These are phyloP conservation scores for Euphysa ruthae DNA, from an alignment of 30 jellyfish, hydroid and myxozoan genomes.

Conservation along the genomic window DNA sequence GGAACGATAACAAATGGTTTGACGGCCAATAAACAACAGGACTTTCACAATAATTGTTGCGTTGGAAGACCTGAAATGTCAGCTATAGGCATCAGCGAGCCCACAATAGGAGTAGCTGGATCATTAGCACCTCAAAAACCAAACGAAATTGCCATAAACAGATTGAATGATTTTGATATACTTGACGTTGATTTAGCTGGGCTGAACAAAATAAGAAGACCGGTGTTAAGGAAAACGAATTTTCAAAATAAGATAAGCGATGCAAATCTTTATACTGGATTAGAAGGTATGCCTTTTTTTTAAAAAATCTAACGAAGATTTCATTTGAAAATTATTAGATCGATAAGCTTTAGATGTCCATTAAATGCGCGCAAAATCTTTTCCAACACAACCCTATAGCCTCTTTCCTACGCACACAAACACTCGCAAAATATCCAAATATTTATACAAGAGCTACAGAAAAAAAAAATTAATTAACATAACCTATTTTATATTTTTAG, in stretches of 20 bases:
- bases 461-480: too few species aligned
- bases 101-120: conserved; percentile 7
- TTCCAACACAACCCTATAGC: too few species aligned
- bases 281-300: conserved; percentile 3
- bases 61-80: background rate
- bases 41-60: background rate
- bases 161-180: conserved; percentile 74
- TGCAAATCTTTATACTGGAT: background rate
- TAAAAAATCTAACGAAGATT: background rate
- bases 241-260: background rate
- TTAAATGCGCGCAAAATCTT: too few species aligned
- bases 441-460: too few species aligned
- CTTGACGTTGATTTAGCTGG: conserved; percentile 85
- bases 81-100: background rate
- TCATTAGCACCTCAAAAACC: conserved; percentile 26
- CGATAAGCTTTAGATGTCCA: too few species aligned
- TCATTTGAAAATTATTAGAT: too few species aligned
- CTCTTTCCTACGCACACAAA: too few species aligned
- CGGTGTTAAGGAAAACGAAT: conserved; percentile 5
- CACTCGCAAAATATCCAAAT: too few species aligned
- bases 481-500: background rate
- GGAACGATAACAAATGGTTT: background rate
- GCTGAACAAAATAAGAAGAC: conserved; percentile 35
- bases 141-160: conserved; percentile 61
- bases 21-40: background rate